phyloP scores from a whole-genome alignment of 2,888 invertebrate genomes.

The Adineta ricciae region DNA sequence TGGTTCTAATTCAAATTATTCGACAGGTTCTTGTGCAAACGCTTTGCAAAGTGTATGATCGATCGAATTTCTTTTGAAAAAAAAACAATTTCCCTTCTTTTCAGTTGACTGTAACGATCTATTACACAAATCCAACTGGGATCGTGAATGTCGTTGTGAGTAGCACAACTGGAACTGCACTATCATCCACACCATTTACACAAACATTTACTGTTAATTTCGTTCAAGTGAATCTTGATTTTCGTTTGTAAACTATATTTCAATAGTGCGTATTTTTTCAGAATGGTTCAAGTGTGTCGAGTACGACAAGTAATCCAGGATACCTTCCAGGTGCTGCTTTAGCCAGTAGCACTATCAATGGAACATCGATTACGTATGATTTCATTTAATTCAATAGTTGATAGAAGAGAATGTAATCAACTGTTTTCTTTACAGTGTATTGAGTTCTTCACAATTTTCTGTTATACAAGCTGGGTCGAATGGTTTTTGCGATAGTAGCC shows the following conservation, averaged over 20 bases:
- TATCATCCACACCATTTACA: not conserved
- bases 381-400: not conserved
- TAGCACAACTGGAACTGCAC: accelerated
- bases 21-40: not conserved
- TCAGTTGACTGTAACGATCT: not conserved
- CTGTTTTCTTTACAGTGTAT: not conserved
- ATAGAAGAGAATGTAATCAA: not conserved
- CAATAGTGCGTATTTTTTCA: not conserved
- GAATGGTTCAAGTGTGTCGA: not conserved
- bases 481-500: not conserved
- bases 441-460: not conserved
- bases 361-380: not conserved
- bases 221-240: not conserved
- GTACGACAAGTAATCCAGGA: not conserved
- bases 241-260: not conserved
- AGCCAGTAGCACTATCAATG: not conserved
- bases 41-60: not conserved
- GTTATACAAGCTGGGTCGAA: not conserved
- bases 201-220: not conserved
- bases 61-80: too few relatives aligned
- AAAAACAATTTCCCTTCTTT: not conserved
- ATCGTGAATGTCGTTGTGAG: not conserved
- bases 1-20: not conserved
- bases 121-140: not conserved
- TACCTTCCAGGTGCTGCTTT: not conserved